Evolutionary conservation across 2,113 vertebrate genomes (phyloP), one percentile per base, ranked within the genome.

Genomic region (Cavia aperea): DNA sequence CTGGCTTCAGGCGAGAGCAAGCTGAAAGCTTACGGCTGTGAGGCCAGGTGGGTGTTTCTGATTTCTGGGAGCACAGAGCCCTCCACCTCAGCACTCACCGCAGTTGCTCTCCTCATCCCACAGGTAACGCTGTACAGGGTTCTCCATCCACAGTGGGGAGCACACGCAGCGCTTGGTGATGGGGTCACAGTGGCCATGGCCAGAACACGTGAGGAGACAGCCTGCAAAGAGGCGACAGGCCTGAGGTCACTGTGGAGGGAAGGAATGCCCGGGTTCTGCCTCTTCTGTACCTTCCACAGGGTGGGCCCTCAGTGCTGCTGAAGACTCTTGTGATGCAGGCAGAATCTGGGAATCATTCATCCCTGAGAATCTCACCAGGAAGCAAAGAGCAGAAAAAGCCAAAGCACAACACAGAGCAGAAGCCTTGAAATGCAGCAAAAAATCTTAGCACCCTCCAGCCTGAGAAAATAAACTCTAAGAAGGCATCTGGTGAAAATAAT

Each of bases 131-230:
- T 97, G 97, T 43, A 99, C 97, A 84, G 97, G 96, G 92, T 99
- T 99, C 97, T 99, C 98, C 68, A 98, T 99, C 99, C 99, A 99
- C 91, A 99, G 97, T 56, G 98, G 98, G 96, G 99, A 98, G 89
- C 99, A 99, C 88, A 97, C 86, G 43, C 99, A 99, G 88, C 97
- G 97, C 94, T 98, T 99, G 29, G 98, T 98, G 97, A 99, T 96
- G 39, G 98, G 98, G 88, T 99, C 98, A 88, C 99, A 99, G 94
- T 98, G 98, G 5, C 99, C 98, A 0, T 98, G 98, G 39, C 98
- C 98, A 46, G 99, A 99, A 86, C 98, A 99, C 90, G 94, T 97
- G 60, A 99, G 97, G 96, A 98, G 96, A 94, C 99, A 99, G 92
- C 98, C 99, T 99, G 95, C 63, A 81, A 93, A 68, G 26, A 95